These are phyloP conservation scores for Nomada ferruginata DNA, from an alignment of 2,888 invertebrate genomes.

Conservation along the genomic window DNA sequence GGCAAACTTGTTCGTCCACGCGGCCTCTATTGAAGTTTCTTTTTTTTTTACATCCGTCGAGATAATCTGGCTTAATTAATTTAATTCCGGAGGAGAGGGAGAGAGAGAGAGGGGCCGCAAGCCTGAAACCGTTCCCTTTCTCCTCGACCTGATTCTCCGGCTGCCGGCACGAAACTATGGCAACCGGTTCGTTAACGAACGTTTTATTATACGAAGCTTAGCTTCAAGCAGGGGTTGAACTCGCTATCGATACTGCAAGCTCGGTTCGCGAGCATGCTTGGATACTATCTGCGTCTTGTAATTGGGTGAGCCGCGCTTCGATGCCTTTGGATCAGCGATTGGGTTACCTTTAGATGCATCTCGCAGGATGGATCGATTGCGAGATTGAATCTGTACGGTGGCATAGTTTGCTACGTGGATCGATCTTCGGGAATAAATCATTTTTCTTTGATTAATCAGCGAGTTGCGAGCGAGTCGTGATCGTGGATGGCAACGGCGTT, in stretches of 20 bases:
- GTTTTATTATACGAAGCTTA: constrained; percentile 39
- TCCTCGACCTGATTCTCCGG: constrained; percentile 20
- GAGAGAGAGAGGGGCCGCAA: not conserved
- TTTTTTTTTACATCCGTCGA: constrained; percentile 61
- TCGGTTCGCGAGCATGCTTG: not conserved
- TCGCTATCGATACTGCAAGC: constrained; percentile 1
- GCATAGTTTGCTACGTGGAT: not conserved
- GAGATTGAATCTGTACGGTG: not conserved
- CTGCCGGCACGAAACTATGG: constrained; percentile 35
- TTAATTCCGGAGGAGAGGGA: constrained; percentile 61
- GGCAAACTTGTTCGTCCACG: constrained; percentile 57
- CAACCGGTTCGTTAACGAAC: constrained; percentile 51
- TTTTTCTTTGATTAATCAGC: not conserved
- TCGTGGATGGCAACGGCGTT: too few relatives aligned
- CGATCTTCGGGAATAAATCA: not conserved
- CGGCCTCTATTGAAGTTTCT: constrained; percentile 68
- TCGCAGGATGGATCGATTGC: constrained; percentile 1
- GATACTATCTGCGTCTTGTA: constrained; percentile 11
- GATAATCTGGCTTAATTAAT: constrained; percentile 78
- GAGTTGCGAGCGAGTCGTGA: too few relatives aligned
- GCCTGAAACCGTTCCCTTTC: not conserved
- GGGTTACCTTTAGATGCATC: not conserved
- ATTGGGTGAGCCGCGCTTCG: constrained; percentile 18
- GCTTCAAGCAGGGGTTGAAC: constrained; percentile 15
- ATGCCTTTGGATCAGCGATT: not conserved